Base-by-base conservation (phyloP, 2,797 vertebrate species). In the Salmo trutta region DNA sequence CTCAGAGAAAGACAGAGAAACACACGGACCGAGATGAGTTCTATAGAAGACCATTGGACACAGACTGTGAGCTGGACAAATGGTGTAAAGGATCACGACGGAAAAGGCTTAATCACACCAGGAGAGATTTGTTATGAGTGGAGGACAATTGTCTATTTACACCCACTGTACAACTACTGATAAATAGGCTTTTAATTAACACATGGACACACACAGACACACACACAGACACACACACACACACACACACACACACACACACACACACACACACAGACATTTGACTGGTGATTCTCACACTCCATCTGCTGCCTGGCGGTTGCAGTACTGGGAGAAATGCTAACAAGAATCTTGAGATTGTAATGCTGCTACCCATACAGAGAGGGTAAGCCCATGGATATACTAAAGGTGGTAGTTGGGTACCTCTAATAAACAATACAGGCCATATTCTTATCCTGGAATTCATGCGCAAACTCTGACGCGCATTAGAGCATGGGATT, bases 171-270 rank as follows among this genome's bases (percentile, higher is more conserved):
- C 21, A 69, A 84, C 85, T 78, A 88, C 88, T 84, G 78, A 86
- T 83, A 78, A 86, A 90, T 84, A 82, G 82, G 84, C 82, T 81
- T 90, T 91, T 88, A 87, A 88, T 89, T 81, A 84, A 87, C 73
- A 79, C 24, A 59, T 78, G 84, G 33, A 87, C 88, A 82, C 88
- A 86, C 86, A 86, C 82, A 64, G 86, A 54, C 75, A 70, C 19
- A 31, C n/a, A n/a, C n/a, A n/a, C n/a, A n/a, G n/a, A n/a, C n/a
- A n/a, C n/a, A n/a, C n/a, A n/a, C 53, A 21, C 27, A 68, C 27
- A 64, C 19, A 72, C 71, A 77, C 75, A 56, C 27, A 56, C 53
- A 41, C 81, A 86, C 79, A 83, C 82, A 82, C 66, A 77, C 51
- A 87, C 51, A 41, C 29, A 36, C 54, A 75, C 71, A 84, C 79